Evolutionary conservation across 2,888 invertebrate genomes (phyloP).

Genomic region (Acanthosepion pharaonis): DNA sequence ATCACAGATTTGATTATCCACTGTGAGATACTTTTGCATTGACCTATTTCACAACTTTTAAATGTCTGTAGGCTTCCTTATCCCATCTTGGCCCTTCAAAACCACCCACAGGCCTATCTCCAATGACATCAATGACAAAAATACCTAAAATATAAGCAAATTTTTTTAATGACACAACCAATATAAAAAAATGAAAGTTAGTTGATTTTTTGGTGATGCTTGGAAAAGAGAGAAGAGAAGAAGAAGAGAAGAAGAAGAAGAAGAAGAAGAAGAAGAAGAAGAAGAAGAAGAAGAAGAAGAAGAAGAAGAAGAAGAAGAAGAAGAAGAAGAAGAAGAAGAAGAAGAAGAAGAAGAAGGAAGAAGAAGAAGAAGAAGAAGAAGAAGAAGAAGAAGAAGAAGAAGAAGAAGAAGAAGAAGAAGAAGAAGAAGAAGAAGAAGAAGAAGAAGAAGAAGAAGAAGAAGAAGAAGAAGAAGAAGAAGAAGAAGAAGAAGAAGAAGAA

Average conservation of each 20-base stretch:
- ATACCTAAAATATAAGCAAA: background rate
- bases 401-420: no score
- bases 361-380: background rate
- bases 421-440: background rate
- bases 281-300: background rate
- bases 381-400: background rate
- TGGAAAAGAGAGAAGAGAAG: background rate
- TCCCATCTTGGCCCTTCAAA: background rate
- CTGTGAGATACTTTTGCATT: background rate
- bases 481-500: no score
- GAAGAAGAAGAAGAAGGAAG: no score
- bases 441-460: background rate
- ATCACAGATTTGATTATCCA: conserved; percentile 3
- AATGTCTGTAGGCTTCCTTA: background rate
- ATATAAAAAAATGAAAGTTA: background rate
- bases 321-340: no score
- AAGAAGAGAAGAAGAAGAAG: no score
- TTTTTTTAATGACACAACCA: background rate
- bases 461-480: background rate
- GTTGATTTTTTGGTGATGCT: background rate
- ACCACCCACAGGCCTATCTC: background rate
- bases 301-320: background rate
- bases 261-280: no score
- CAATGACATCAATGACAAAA: background rate
- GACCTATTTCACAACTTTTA: conserved; percentile 33